A percentile compares a stretch with the other conserved stretches of the same genome.
Evolutionary conservation across 2,113 vertebrate genomes (phyloP).

Genomic region (Silurus meridionalis): DNA sequence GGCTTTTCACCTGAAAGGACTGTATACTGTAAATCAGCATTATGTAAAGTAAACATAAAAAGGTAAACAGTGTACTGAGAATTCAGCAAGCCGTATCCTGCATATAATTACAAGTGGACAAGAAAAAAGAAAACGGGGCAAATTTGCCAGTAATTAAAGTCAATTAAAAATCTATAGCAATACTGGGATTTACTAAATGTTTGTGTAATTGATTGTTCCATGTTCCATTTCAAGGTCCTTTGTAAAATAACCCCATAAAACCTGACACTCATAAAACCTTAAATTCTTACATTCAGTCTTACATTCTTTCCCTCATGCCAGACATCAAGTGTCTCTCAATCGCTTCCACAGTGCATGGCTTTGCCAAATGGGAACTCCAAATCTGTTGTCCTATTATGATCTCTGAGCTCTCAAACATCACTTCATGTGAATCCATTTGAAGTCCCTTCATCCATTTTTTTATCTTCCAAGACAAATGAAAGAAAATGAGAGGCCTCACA

Average conservation of each 20-base stretch:
- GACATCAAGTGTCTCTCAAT: constrained; percentile 59
- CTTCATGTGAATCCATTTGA: constrained; percentile 77
- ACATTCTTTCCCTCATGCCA: constrained; percentile 52
- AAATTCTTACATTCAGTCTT: not conserved
- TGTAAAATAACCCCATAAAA: constrained; percentile 33
- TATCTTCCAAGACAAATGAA: constrained; percentile 61
- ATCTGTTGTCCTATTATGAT: constrained; percentile 72
- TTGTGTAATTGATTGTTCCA: constrained; percentile 4
- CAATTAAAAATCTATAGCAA: not conserved
- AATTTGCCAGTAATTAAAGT: not conserved
- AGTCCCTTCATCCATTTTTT: constrained; percentile 62
- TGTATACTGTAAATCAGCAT: not conserved
- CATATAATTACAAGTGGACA: not conserved
- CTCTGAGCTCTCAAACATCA: constrained; percentile 62
- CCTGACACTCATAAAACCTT: not conserved
- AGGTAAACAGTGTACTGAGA: not conserved
- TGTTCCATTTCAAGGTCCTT: not conserved
- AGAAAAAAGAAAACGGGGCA: not conserved
- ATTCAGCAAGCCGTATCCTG: not conserved
- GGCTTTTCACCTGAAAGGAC: not conserved
- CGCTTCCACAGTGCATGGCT: constrained; percentile 59
- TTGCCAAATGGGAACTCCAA: constrained; percentile 60
- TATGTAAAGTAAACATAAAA: not conserved
- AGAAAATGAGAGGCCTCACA: constrained; percentile 66
- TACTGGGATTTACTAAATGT: not conserved